Percentiles rank a stretch among this genome's conserved stretches.
phyloP scores from a whole-genome alignment of 1,140 invertebrate genomes.

The Hyles euphorbiae region DNA sequence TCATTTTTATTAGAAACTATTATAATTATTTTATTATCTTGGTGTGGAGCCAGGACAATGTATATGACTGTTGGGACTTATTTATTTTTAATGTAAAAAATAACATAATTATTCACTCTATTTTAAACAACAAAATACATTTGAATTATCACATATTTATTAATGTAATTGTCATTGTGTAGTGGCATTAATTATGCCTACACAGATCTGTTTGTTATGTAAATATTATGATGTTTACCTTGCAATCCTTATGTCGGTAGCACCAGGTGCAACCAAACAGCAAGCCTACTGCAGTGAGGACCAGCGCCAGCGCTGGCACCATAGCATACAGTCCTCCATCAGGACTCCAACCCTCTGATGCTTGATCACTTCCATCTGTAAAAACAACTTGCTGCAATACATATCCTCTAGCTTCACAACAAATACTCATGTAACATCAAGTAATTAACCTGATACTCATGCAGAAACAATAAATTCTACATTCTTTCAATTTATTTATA shows the following conservation, averaged over 20 bases:
- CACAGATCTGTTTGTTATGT: too few relatives aligned
- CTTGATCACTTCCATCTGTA: slow-evolving; percentile 38
- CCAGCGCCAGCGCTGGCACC: slow-evolving; percentile 55
- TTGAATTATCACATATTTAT: too few relatives aligned
- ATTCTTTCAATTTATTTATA: too few relatives aligned
- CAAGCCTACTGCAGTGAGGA: slow-evolving; percentile 49
- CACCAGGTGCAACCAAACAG: slow-evolving; percentile 69
- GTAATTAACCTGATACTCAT: not conserved
- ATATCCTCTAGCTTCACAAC: not conserved
- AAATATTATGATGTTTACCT: slow-evolving; percentile 37
- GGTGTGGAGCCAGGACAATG: too few relatives aligned
- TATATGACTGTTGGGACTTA: too few relatives aligned
- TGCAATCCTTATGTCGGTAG: slow-evolving; percentile 66
- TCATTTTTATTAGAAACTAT: too few relatives aligned
- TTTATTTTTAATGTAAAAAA: too few relatives aligned
- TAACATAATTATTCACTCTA: too few relatives aligned
- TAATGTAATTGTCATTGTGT: too few relatives aligned
- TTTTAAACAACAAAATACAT: too few relatives aligned
- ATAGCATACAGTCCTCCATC: slow-evolving; percentile 39
- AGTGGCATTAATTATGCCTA: too few relatives aligned
- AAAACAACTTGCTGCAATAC: slow-evolving; percentile 2
- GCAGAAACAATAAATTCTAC: not conserved
- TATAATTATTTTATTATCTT: too few relatives aligned
- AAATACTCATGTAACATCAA: not conserved
- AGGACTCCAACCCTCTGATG: slow-evolving; percentile 36